phyloP scores from a whole-genome alignment of 2,888 invertebrate genomes.

The Smittia sp. region DNA sequence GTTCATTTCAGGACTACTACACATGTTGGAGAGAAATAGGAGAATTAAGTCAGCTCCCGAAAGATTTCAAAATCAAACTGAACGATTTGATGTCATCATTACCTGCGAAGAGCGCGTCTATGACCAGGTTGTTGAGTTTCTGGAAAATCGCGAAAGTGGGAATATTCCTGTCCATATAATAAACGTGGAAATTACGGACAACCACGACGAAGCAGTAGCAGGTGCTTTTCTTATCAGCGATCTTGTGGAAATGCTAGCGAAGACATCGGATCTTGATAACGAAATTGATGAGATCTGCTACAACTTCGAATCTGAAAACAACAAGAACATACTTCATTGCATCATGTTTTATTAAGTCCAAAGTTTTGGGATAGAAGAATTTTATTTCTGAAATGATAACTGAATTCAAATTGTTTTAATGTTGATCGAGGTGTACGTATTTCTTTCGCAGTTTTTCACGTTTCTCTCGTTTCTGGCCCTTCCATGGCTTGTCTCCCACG shows the following conservation, averaged over 20 bases:
- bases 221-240: conserved; percentile 98
- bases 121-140: conserved; percentile 94
- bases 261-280: conserved; percentile 91
- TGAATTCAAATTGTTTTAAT: conserved; percentile 52
- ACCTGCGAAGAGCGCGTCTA: conserved; percentile 98
- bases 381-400: background rate
- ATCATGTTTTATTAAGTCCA: conserved; percentile 82
- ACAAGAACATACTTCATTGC: conserved; percentile 85
- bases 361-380: background rate
- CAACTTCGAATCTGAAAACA: conserved; percentile 86
- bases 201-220: conserved; percentile 98
- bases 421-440: conserved; percentile 80
- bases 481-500: conserved; percentile 66
- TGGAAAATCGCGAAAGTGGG: conserved; percentile 76
- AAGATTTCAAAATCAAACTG: conserved; percentile 83
- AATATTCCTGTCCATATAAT: conserved; percentile 93
- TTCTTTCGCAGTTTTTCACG: conserved; percentile 86
- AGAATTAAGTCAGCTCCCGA: conserved; percentile 93
- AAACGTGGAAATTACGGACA: conserved; percentile 98
- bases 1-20: conserved; percentile 93
- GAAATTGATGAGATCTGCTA: conserved; percentile 95
- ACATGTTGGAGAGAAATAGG: conserved; percentile 96
- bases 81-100: conserved; percentile 92
- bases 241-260: conserved; percentile 84
- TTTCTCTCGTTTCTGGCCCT: conserved; percentile 86